Base-by-base conservation (phyloP, 2,888 invertebrate species). In the Camptogramma bilineatum region DNA sequence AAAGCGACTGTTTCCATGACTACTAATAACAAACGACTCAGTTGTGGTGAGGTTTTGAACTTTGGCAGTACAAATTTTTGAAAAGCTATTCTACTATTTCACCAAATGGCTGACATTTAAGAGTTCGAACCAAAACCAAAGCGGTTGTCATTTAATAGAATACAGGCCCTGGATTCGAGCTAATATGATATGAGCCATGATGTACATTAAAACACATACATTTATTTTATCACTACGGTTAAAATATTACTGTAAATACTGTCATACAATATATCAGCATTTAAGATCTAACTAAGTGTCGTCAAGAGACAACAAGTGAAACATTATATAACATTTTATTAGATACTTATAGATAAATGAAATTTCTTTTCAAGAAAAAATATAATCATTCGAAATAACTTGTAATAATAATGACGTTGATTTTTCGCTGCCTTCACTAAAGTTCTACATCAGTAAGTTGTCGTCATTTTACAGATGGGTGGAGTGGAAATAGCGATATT, bases 231-330 rank as follows among this genome's bases (percentile, higher is more conserved):
- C 18, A n/a, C 31, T 44, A 46, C n/a, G 46, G 39, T 55, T 55
- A 47, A 54, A 59, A 55, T 44, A 52, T 55, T 52, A 62, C 52
- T 52, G 55, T 60, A 60, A 59, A 64, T 64, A 60, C 64, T 64
- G 59, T 64, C 24, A 46, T 55, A 64, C 64, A 62, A 56, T 55
- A 60, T 64, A 61, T 19, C 13, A 62, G 55, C 55, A 51, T 61
- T 62, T 21, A 47, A 55, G 44, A 34, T 17, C 42, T 28, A 42
- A 61, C 39, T 34, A 46, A 13, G 34, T 47, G 56, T 52, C 48
- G 53, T 61, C 50, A 61, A 58, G 34, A 57, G 53, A 64, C 59
- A 62, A 46, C 1, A 39, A 53, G 59, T 60, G n/a, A 44, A 62
- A 13, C 13, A 39, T 9, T 18, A 17, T 56, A 39, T 42, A 52